A percentile compares a stretch with the other conserved stretches of the same genome.
Conservation (phyloP, 2,797 vertebrate species). For the Platyrinchus mystaceus region DNA sequence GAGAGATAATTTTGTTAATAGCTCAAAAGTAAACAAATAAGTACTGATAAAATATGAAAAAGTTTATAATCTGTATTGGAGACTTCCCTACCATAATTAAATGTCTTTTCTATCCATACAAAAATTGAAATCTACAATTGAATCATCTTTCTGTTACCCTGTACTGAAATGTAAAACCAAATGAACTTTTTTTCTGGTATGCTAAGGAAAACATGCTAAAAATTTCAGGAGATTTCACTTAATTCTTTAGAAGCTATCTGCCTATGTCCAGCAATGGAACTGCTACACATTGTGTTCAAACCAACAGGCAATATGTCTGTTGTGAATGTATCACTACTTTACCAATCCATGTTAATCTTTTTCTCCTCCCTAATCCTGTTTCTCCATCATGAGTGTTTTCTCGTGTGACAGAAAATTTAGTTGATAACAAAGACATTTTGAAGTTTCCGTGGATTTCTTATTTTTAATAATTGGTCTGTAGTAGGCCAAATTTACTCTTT, state of each 20-base stretch:
- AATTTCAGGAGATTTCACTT: not conserved
- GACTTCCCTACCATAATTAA: not conserved
- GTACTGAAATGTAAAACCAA: not conserved
- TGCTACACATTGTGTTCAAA: not conserved
- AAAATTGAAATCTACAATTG: not conserved
- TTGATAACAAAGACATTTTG: not conserved
- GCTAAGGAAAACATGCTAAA: not conserved
- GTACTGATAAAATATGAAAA: not conserved
- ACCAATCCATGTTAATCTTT: not conserved
- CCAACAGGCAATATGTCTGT: not conserved
- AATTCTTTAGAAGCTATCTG: not conserved
- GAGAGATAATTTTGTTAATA: not conserved
- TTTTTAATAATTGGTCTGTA: not conserved
- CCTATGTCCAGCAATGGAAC: not conserved
- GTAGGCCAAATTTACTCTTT: not conserved
- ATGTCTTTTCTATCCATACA: not conserved
- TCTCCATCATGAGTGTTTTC: not conserved
- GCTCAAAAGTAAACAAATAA: conserved; percentile 1
- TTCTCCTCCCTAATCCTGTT: not conserved
- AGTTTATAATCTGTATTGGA: not conserved
- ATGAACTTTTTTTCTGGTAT: not conserved
- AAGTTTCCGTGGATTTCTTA: not conserved
- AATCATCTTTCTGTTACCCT: not conserved
- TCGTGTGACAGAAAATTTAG: not conserved
- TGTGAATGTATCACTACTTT: not conserved